Conservation (phyloP, 1,140 invertebrate species). For the Thalassaphorura encarpata region DNA sequence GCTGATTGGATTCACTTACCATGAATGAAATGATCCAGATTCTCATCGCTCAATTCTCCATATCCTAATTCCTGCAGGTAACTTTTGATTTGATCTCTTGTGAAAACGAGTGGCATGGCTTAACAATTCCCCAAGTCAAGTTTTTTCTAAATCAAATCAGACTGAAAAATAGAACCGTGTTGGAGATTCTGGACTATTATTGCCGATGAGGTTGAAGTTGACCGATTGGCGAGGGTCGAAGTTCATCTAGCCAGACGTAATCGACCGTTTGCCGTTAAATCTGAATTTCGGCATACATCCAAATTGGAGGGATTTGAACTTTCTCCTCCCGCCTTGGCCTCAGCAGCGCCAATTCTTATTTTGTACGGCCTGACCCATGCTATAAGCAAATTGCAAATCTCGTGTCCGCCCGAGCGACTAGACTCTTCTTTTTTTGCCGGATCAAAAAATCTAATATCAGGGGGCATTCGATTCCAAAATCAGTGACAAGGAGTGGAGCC, state of each 20-base stretch:
- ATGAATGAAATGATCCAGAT: constrained; percentile 20
- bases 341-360: too few relatives aligned
- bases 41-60: constrained; percentile 9
- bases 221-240: not conserved
- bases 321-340: too few relatives aligned
- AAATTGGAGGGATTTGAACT: too few relatives aligned
- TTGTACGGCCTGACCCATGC: too few relatives aligned
- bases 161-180: not conserved
- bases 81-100: constrained; percentile 13
- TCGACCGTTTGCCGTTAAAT: not conserved
- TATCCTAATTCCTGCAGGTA: constrained; percentile 20
- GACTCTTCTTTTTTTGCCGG: too few relatives aligned
- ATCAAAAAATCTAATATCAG: too few relatives aligned
- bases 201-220: not conserved
- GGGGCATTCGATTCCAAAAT: too few relatives aligned
- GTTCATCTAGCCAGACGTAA: not conserved
- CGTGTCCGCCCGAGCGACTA: too few relatives aligned
- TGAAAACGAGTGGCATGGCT: constrained; percentile 23
- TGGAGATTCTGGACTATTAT: not conserved
- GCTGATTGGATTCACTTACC: constrained; percentile 13
- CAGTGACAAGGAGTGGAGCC: too few relatives aligned
- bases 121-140: not conserved
- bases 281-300: too few relatives aligned
- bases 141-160: not conserved
- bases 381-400: too few relatives aligned